Evolutionary conservation across 2,113 vertebrate genomes (phyloP), one percentile per base, ranked within the genome.

Genomic region (Periophthalmus modestus): DNA sequence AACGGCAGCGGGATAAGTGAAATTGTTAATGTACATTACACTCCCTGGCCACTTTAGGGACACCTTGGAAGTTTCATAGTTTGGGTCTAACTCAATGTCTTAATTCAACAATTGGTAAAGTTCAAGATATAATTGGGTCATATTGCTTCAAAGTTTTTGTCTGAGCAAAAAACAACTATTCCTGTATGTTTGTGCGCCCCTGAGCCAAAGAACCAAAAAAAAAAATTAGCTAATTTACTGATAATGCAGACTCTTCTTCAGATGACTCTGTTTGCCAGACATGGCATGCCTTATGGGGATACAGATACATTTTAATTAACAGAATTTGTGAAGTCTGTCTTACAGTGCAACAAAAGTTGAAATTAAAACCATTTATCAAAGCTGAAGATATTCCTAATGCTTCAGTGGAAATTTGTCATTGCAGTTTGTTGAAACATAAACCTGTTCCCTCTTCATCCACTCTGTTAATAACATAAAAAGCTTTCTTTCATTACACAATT

Each of bases 281-380:
- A n/a, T 33, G 33, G 58, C 63, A 58, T 68, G 62, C 70, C 76
- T 71, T 23, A 46, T 73, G 23, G 78, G 72, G 66, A 81, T 71
- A 74, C 69, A 74, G 80, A 87, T 82, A 68, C 55, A 75, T 87
- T 88, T 84, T 83, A 88, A 87, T 88, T 71, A 82, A 66, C 39
- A 18, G 52, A 59, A 69, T 72, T 13, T 73, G 74, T 47, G 72
- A 74, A 80, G 77, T 28, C 57, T 39, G 73, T 54, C 61, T 34
- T 62, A 4, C 21, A 13, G 59, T 71, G 74, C 66, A 63, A 67
- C 54, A 43, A 73, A 81, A 78, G 57, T 68, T n/a, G 33, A 81
- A 85, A 85, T 84, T 71, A 54, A 79, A 79, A 82, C 68, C 69
- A 81, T 83, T 85, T 33, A 74, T 89, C 82, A 74, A 47, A 24